Evolutionary conservation across 2,113 vertebrate genomes (phyloP).

Genomic region (Upupa epops): DNA sequence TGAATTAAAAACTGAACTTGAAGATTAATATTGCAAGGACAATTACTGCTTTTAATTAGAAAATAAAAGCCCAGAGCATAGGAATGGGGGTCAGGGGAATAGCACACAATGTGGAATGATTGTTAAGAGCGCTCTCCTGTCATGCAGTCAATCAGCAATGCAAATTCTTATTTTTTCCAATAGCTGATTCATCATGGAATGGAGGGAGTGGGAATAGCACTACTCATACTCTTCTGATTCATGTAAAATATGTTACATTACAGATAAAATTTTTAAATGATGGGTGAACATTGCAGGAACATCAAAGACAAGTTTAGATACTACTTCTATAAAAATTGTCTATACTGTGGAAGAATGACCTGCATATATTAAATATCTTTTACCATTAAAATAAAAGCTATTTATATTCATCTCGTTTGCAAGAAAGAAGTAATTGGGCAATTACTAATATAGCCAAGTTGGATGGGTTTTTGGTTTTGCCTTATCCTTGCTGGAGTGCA

Average conservation of each 20-base stretch:
- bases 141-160: background rate
- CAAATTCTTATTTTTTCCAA: background rate
- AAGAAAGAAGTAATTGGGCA: background rate
- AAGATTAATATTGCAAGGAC: conserved; percentile 55
- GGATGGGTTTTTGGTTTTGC: background rate
- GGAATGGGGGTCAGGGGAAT: conserved; percentile 26
- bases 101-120: background rate
- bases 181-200: background rate
- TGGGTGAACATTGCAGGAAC: background rate
- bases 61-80: conserved; percentile 55
- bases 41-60: conserved; percentile 61
- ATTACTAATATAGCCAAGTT: background rate
- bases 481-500: background rate
- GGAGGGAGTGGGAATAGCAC: background rate
- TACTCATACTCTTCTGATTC: background rate
- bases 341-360: background rate
- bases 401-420: background rate
- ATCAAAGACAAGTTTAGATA: background rate
- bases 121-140: background rate
- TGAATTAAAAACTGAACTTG: conserved; percentile 57
- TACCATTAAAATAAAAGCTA: background rate
- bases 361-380: background rate
- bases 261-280: background rate
- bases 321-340: background rate
- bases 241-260: background rate